Evolutionary conservation across 2,888 invertebrate genomes (phyloP).

Genomic region (Agrochola lota): DNA sequence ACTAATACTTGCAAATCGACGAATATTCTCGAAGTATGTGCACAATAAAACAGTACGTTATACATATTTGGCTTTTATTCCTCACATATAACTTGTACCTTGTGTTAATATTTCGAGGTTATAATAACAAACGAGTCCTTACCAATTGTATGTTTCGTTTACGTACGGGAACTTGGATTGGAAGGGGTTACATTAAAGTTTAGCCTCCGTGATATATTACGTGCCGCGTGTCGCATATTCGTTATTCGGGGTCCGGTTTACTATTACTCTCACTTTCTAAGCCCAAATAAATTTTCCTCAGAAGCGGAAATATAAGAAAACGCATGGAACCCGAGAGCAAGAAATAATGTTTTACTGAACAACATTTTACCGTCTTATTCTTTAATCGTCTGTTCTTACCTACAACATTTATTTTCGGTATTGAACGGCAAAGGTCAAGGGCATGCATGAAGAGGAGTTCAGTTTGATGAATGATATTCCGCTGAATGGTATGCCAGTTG

Average conservation of each 20-base stretch:
- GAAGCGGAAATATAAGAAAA: conserved; percentile 80
- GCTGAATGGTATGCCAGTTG: conserved; percentile 44
- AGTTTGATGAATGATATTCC: conserved; percentile 48
- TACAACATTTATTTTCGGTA: conserved; percentile 45
- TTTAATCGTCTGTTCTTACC: conserved; percentile 51
- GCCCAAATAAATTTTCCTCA: conserved; percentile 79
- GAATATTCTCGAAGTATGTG: conserved; percentile 43
- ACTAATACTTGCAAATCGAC: conserved; percentile 46
- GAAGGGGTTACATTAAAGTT: conserved; percentile 77
- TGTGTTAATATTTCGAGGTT: conserved; percentile 56
- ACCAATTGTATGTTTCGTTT: conserved; percentile 65
- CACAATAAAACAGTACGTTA: conserved; percentile 54
- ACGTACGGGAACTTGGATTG: conserved; percentile 65
- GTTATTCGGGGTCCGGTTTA: conserved; percentile 76
- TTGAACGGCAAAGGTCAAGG: conserved; percentile 45
- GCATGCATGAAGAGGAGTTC: conserved; percentile 40
- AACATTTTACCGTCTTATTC: conserved; percentile 59
- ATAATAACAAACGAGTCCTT: conserved; percentile 56
- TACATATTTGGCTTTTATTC: conserved; percentile 51
- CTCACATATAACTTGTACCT: conserved; percentile 31
- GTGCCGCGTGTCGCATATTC: conserved; percentile 79
- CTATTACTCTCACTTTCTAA: conserved; percentile 78
- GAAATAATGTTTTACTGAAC: conserved; percentile 69
- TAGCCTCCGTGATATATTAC: conserved; percentile 79
- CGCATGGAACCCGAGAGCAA: conserved; percentile 65